These are phyloP conservation scores for Mustela lutreola DNA, from an alignment of 2,113 vertebrate species.

Conservation along the genomic window DNA sequence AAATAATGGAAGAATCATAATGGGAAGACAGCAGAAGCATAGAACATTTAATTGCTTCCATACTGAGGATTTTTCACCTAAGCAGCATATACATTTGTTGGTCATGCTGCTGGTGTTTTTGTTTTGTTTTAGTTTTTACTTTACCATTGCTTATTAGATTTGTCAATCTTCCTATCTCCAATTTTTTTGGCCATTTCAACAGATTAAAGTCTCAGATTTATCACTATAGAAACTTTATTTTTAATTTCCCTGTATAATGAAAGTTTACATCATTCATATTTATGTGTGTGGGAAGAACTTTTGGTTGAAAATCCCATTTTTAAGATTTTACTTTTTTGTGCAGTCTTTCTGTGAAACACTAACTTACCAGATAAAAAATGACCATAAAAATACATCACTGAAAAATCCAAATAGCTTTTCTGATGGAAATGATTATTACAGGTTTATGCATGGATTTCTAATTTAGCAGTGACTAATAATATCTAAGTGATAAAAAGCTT, in stretches of 20 bases:
- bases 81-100: neutral
- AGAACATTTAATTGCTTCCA: neutral
- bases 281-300: neutral
- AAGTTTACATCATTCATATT: neutral
- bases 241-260: neutral
- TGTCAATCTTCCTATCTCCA: neutral
- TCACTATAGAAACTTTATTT: conserved; percentile 3
- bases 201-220: neutral
- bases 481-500: conserved; percentile 50
- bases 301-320: neutral
- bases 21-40: neutral
- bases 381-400: neutral
- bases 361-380: conserved; percentile 41
- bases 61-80: neutral
- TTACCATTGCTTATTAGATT: neutral
- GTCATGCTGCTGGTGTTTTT: neutral
- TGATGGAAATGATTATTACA: conserved; percentile 56
- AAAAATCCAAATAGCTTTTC: conserved; percentile 63
- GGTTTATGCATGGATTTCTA: conserved; percentile 41
- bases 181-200: neutral
- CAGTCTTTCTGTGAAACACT: neutral
- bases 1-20: neutral
- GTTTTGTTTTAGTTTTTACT: neutral
- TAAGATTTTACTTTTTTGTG: neutral
- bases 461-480: conserved; percentile 59